Base-by-base conservation (phyloP, 1,140 invertebrate genomes). In the Nephila pilipes region DNA sequence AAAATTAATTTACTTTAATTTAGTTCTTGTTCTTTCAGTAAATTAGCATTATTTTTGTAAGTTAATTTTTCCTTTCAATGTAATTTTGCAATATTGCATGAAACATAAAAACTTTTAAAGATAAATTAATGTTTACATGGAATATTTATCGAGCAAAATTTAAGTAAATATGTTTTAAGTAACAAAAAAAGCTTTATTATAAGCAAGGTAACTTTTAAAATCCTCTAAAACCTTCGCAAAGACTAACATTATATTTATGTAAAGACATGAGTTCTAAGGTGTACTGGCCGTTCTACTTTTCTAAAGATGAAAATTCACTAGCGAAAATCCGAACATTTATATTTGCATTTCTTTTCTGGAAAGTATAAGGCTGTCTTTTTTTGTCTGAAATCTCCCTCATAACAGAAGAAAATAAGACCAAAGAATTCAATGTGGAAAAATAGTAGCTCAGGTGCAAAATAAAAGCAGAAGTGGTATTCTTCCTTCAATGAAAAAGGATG, bases 371-470 rank as follows among this genome's bases (percentile, higher is more conserved):
- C 29, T 75, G 69, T 32, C 32, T 75, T 32, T 75, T 75, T 75
- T n/a, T n/a, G 12, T 75, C 69, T 75, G 29, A 75, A 36, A 75
- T 32, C 29, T 32, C 69, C 29, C 69, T 18, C 69, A 36, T 20
- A 75, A 18, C 16, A 36, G 14, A 18, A 75, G 69, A 36, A 81
- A 54, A 80, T 22, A 80, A 20, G 25, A 81, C 46, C 46, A 46
- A 22, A 25, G 80, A 3, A 80, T 54, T 81, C 46, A 16, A 12
- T n/a, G 14, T 22, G 22, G n/a, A 81, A 81, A n/a, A 81, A 81
- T 46, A 25, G 38, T 25, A 54, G 38, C 80, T 81, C 80, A 81
- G 80, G 80, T 81, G 80, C 79, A 81, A 81, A 81, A 81, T 55
- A 54, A 81, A 54, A 81, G 20, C 38, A n/a, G 20, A 18, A n/a